Evolutionary conservation across 2,797 vertebrate genomes (phyloP).

Genomic region (Poecilia picta): DNA sequence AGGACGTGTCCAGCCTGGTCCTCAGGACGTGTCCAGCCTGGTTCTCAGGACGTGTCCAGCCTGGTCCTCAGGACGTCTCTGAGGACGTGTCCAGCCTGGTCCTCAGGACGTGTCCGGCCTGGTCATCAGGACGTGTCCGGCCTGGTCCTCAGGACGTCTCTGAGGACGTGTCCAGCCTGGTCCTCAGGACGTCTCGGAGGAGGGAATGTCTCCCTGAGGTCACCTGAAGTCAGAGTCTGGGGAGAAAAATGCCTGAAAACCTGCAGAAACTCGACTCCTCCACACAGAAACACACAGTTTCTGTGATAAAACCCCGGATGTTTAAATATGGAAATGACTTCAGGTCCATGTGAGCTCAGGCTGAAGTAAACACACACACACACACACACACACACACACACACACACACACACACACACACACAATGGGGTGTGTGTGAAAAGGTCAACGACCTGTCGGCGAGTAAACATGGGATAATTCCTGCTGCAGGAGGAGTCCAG

Average conservation of each 20-base stretch:
- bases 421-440: background rate
- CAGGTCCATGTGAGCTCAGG: background rate
- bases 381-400: too few relatives aligned
- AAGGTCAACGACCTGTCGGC: background rate
- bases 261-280: background rate
- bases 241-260: background rate
- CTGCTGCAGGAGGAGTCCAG: background rate
- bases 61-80: too few relatives aligned
- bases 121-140: too few relatives aligned
- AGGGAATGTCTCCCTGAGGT: constrained; percentile 33
- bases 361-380: background rate
- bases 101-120: too few relatives aligned
- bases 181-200: background rate
- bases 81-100: too few relatives aligned
- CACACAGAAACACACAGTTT: background rate
- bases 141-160: too few relatives aligned
- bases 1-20: too few relatives aligned
- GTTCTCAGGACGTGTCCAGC: too few relatives aligned
- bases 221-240: constrained; percentile 7
- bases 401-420: too few relatives aligned
- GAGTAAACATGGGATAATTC: background rate
- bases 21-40: too few relatives aligned
- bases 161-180: too few relatives aligned
- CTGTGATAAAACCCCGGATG: background rate
- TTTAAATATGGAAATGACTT: background rate